Base-by-base conservation (phyloP, 2,797 vertebrate genomes). In the Hyperoplus lanceolatus region DNA sequence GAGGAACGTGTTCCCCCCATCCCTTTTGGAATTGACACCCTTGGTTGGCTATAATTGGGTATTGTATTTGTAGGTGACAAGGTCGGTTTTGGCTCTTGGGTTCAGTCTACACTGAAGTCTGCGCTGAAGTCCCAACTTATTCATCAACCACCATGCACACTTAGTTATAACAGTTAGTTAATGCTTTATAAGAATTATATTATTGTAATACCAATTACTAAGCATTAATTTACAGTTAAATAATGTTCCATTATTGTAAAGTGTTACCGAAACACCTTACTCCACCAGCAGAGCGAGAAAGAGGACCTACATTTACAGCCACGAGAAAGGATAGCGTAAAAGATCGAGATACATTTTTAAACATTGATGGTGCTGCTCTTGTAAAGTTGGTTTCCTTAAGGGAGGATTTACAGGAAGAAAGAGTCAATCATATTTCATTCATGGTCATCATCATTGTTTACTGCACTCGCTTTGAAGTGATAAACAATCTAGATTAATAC, bases 291-390 rank as follows among this genome's bases (percentile, higher is more conserved):
- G 60, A 80, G 67, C 0, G 10, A 60, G 50, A 70, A 38, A 70
- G 46, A 70, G 69, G 60, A 76, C 46, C 8, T 81, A 86, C 48
- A 74, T 70, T 70, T 14, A 5, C 77, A 67, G 70, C 63, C 61
- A 21, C 62, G 56, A 62, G 42, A 29, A 12, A 82, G 10, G 38
- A 62, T 41, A 56, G 21, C 2, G 16, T 14, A 16, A 54, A 36
- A 59, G 21, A 29, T 29, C 18, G 42, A 57, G n/a, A 59, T n/a
- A 42, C 21, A 42, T 65, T 42, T 68, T 51, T 39, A 56, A 75
- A 67, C 46, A 72, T 73, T 50, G 51, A 75, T 56, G 21, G 16
- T 45, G 66, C 36, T 71, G 42, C 29, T 36, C 9, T 18, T 10
- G 21, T 15, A 58, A 16, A 14, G 42, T 50, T 50, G 11, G 51